Conservation (phyloP, 2,888 invertebrate genomes). For the Elgonia sp. region DNA sequence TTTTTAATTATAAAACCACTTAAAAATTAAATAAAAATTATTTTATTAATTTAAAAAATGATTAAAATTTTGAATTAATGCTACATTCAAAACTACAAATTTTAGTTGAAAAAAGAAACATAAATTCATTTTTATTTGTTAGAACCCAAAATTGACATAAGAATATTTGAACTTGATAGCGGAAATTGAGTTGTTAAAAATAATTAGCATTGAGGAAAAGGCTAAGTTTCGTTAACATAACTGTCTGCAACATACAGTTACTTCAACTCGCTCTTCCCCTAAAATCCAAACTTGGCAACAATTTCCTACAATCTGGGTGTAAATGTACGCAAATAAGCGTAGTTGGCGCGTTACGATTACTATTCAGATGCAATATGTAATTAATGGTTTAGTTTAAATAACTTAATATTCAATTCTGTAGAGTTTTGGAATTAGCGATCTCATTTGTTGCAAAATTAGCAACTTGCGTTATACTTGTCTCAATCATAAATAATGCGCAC, state of each 20-base stretch:
- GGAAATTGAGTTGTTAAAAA: constrained; percentile 4
- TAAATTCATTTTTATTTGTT: too few species aligned
- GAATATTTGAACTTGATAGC: neutral
- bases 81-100: too few species aligned
- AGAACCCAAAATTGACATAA: too few species aligned
- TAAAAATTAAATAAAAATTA: too few species aligned
- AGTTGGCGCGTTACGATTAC: constrained; percentile 14
- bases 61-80: too few species aligned
- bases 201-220: constrained; percentile 41
- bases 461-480: too few species aligned
- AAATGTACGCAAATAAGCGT: constrained; percentile 62
- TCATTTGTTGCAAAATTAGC: neutral
- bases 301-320: constrained; percentile 51
- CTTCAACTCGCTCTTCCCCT: constrained; percentile 34
- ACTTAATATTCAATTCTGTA: constrained; percentile 39
- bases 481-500: too few species aligned
- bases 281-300: constrained; percentile 46
- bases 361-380: constrained; percentile 47
- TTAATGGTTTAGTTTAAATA: constrained; percentile 52
- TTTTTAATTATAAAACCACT: too few species aligned
- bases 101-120: too few species aligned
- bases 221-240: constrained; percentile 33
- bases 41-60: too few species aligned
- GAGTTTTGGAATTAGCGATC: neutral
- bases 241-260: constrained; percentile 9